phyloP scores from a whole-genome alignment of 2,888 invertebrate genomes.

The Steinernema carpocapsae region DNA sequence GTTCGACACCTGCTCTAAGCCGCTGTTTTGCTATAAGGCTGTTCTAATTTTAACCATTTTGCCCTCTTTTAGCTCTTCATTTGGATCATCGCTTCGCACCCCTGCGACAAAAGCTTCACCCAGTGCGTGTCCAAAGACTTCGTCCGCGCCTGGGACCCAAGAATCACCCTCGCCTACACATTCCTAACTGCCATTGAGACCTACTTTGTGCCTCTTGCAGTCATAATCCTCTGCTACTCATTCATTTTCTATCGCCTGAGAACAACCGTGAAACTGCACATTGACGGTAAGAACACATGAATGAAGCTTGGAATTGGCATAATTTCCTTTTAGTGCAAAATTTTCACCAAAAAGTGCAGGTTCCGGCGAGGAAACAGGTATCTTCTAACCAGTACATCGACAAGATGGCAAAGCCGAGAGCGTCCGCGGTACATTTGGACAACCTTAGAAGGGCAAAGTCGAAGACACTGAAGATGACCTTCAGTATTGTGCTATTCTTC shows the following conservation, averaged over 20 bases:
- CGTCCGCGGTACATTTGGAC: not conserved
- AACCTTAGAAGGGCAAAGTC: slow-evolving; percentile 11
- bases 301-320: too few relatives aligned
- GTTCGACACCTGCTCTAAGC: too few relatives aligned
- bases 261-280: slow-evolving; percentile 6
- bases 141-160: slow-evolving; percentile 45
- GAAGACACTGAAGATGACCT: slow-evolving; percentile 80
- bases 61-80: not conserved
- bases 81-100: slow-evolving; percentile 74
- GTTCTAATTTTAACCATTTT: too few relatives aligned
- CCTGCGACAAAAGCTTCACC: slow-evolving; percentile 80
- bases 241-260: slow-evolving; percentile 21
- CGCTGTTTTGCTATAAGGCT: too few relatives aligned
- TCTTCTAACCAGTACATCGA: not conserved
- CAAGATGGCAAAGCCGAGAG: not conserved
- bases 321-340: not conserved
- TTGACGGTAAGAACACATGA: slow-evolving; percentile 5
- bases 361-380: not conserved
- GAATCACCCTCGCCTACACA: slow-evolving; percentile 83
- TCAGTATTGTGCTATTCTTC: slow-evolving; percentile 87
- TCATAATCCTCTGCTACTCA: slow-evolving; percentile 26
- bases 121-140: slow-evolving; percentile 80
- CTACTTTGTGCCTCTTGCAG: slow-evolving; percentile 22
- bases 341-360: not conserved
- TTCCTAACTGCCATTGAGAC: slow-evolving; percentile 81